These are phyloP conservation scores for Ferdinandea cuprea DNA, from an alignment of 2,888 invertebrate genomes.

Conservation along the genomic window DNA sequence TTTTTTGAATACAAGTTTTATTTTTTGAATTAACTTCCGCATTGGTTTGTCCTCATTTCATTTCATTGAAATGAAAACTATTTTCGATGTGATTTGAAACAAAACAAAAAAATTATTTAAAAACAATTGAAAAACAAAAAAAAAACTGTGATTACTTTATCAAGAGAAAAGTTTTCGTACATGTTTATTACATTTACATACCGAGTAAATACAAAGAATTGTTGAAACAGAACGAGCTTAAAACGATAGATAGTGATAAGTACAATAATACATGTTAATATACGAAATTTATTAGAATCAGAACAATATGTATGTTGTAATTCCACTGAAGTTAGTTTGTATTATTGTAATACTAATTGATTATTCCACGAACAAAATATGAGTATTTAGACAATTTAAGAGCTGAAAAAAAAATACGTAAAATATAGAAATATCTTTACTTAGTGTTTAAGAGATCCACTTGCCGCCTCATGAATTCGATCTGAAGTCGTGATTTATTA, in stretches of 20 bases:
- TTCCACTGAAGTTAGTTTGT: neutral
- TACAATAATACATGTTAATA: constrained; percentile 55
- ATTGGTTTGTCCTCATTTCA: constrained; percentile 4
- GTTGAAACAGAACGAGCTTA: constrained; percentile 58
- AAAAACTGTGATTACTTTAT: constrained; percentile 65
- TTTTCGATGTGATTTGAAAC: constrained; percentile 6
- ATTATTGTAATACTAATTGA: neutral
- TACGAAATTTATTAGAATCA: constrained; percentile 24
- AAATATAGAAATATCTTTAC: too few relatives aligned
- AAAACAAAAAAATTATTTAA: constrained; percentile 2
- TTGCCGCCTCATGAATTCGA: too few relatives aligned
- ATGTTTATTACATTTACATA: constrained; percentile 12
- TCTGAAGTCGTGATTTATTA: neutral
- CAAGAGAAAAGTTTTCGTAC: constrained; percentile 20
- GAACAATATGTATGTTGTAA: constrained; percentile 5
- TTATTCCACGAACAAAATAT: neutral
- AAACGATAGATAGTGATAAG: constrained; percentile 53
- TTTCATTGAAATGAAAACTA: constrained; percentile 12
- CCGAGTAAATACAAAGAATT: constrained; percentile 20
- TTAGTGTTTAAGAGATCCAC: too few relatives aligned
- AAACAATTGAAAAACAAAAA: constrained; percentile 11
- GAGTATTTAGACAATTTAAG: too few relatives aligned
- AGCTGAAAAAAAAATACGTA: too few relatives aligned
- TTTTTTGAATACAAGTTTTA: constrained; percentile 2
- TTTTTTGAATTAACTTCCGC: neutral